Evolutionary conservation across 2,888 invertebrate genomes (phyloP).

Genomic region (Cataglyphis albicans): DNA sequence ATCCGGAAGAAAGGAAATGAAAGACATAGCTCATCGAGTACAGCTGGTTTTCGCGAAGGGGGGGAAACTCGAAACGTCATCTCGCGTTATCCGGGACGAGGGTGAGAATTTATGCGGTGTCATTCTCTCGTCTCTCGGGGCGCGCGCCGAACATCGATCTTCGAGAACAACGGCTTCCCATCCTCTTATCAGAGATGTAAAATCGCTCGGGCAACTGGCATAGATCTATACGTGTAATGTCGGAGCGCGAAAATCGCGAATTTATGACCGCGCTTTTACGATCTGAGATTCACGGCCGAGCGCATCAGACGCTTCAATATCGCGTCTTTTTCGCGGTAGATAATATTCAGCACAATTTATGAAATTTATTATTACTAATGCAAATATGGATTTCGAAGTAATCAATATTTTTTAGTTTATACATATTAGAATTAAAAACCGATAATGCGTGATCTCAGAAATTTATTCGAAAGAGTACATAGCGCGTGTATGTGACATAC

Average conservation of each 20-base stretch:
- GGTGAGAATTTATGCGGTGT: constrained; percentile 64
- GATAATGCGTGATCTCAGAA: not conserved
- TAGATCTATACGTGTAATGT: constrained; percentile 33
- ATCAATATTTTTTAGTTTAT: not conserved
- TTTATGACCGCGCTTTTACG: constrained; percentile 47
- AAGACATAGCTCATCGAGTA: constrained; percentile 52
- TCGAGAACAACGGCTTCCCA: constrained; percentile 38
- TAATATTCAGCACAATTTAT: not conserved
- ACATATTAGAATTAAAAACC: not conserved
- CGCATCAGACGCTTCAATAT: constrained; percentile 14
- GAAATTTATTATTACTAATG: not conserved
- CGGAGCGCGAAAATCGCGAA: constrained; percentile 27
- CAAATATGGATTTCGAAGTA: not conserved
- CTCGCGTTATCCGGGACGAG: constrained; percentile 53
- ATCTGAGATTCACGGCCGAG: constrained; percentile 33
- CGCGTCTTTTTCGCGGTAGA: not conserved
- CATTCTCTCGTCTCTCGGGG: constrained; percentile 40
- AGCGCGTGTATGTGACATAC: not conserved
- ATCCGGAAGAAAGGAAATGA: constrained; percentile 53
- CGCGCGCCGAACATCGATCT: constrained; percentile 45
- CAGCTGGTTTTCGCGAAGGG: constrained; percentile 45
- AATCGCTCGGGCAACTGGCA: constrained; percentile 41
- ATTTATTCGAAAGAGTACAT: not conserved
- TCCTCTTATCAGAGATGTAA: constrained; percentile 47
- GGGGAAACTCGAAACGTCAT: constrained; percentile 68